A percentile compares a stretch with the other conserved stretches of the same genome.
These are phyloP conservation scores for Drosophila pullipes DNA, from an alignment of 2,888 invertebrate species.

Conservation along the genomic window DNA sequence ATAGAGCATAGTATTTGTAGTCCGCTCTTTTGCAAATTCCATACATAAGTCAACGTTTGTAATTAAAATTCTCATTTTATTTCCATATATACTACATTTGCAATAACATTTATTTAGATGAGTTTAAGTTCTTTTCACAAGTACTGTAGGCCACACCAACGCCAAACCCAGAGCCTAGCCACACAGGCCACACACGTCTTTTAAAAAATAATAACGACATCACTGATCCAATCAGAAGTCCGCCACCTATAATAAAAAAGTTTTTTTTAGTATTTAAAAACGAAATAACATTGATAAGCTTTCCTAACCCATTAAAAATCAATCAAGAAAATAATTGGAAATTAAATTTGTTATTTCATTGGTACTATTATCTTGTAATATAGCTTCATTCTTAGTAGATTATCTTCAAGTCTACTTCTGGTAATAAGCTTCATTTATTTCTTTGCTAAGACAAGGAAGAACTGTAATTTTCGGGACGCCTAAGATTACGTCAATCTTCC, in stretches of 20 bases:
- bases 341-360: not conserved
- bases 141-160: conserved; percentile 91
- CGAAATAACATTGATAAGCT: not conserved
- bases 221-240: conserved; percentile 91
- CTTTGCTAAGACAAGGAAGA: not conserved
- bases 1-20: not conserved
- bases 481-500: not conserved
- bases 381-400: not conserved
- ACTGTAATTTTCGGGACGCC: not conserved
- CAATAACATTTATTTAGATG: conserved; percentile 57
- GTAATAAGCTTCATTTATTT: not conserved
- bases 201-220: conserved; percentile 93
- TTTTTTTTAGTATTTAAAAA: not conserved
- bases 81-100: not conserved
- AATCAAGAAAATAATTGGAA: not conserved
- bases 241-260: conserved; percentile 89
- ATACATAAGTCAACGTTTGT: not conserved
- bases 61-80: not conserved
- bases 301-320: not conserved
- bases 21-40: not conserved
- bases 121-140: conserved; percentile 80
- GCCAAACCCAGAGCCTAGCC: conserved; percentile 95
- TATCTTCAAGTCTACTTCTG: not conserved
- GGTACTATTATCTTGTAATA: not conserved
- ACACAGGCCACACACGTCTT: conserved; percentile 94